These are phyloP conservation scores for Coenonympha arcania DNA, from an alignment of 2,888 invertebrate genomes.

Conservation along the genomic window DNA sequence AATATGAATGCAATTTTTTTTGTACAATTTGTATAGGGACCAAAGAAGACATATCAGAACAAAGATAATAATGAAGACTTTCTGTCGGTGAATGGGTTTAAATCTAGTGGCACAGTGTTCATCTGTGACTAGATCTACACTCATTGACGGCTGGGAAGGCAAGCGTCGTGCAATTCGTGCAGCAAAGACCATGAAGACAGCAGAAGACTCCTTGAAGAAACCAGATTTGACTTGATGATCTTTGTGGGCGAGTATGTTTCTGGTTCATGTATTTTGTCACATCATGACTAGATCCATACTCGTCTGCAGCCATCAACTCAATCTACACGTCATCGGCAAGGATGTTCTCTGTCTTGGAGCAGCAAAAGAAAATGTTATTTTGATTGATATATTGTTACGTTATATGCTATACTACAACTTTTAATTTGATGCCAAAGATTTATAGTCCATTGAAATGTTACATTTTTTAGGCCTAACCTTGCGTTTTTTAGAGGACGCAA, in stretches of 20 bases:
- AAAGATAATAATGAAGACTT: slow-evolving; percentile 24
- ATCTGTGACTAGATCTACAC: slow-evolving; percentile 91
- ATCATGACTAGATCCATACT: slow-evolving; percentile 93
- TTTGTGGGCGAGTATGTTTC: slow-evolving; percentile 87
- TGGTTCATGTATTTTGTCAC: slow-evolving; percentile 77
- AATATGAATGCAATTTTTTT: no score
- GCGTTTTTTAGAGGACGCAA: no score
- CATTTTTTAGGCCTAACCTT: no score
- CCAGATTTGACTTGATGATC: slow-evolving; percentile 68
- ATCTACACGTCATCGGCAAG: slow-evolving; percentile 29
- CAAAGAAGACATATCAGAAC: no score
- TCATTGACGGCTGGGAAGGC: slow-evolving; percentile 79
- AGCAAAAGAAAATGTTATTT: background rate
- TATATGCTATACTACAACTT: no score
- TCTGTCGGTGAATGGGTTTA: slow-evolving; percentile 77
- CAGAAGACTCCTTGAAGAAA: background rate
- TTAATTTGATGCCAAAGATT: no score
- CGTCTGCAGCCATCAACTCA: slow-evolving; percentile 82
- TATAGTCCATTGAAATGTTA: no score
- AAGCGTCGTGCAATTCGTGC: slow-evolving; percentile 27
- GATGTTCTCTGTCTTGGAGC: background rate
- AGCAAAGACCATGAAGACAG: slow-evolving; percentile 9
- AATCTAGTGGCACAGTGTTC: slow-evolving; percentile 78
- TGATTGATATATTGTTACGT: no score
- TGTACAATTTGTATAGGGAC: no score